Base-by-base conservation (phyloP, 2,113 vertebrate species). In the Erpornis zantholeuca region DNA sequence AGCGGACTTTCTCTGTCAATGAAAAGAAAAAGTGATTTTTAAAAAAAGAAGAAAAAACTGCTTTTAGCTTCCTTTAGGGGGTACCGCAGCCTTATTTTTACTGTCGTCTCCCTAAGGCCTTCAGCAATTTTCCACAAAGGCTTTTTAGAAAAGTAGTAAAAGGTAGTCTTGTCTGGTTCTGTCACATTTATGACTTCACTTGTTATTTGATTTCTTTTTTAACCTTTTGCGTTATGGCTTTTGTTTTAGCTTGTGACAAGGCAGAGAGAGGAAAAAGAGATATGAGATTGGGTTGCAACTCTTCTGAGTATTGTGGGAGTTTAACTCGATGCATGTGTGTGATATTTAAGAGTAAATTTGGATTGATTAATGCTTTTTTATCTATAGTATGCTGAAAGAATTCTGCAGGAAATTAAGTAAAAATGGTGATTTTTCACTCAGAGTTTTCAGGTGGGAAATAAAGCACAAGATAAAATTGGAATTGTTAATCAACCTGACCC, bases 181-280 rank as follows among this genome's bases (percentile, higher is more conserved):
- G 56, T 78, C 81, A 92, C 66, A 35, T 91, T 94, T 91, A 73
- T 65, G 40, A 56, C 66, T 95, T 90, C 23, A 49, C n/a, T 75
- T 88, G 45, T 54, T 93, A 53, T 45, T 91, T 82, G 45, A 71
- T 80, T 73, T 90, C 81, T 79, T 91, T 81, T 94, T 85, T 93
- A 75, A 93, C 36, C 33, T 89, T 75, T 83, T 72, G 35, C n/a
- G 68, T 96, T 73, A 80, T 52, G 33, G 4, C 5, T 64, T 84
- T 88, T 94, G 23, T 93, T 95, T 91, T 54, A 81, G n/a, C 52
- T 92, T 70, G 66, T 79, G 73, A 64, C 70, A 76, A 85, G 31
- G 8, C 14, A 91, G 13, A 40, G 13, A 18, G 16, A 61, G 40
- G 53, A 82, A 83, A 60, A 82, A 65, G 33, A 88, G n/a, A 42